Percentiles rank a stretch among this genome's conserved stretches.
Conservation (phyloP, 2,888 invertebrate genomes). For the Pherbina coryleti region DNA sequence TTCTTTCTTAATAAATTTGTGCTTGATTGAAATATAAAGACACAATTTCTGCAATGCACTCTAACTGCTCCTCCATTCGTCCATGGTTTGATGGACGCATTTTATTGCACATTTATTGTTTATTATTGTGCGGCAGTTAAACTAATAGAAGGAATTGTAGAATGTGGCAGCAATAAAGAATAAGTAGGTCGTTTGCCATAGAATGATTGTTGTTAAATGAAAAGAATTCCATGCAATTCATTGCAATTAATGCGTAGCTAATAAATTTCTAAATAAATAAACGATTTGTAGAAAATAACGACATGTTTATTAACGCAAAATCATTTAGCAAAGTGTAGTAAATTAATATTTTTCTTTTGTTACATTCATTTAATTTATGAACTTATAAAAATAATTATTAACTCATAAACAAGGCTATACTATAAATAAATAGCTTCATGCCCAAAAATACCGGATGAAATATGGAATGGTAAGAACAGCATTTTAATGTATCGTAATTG, state of each 20-base stretch:
- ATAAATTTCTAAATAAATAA: too few relatives aligned
- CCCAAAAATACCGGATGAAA: background rate
- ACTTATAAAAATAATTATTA: background rate
- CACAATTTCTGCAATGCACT: background rate
- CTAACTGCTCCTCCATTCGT: background rate
- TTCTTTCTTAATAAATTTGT: constrained; percentile 32
- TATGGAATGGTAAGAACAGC: background rate
- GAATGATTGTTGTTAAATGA: background rate
- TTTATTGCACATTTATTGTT: constrained; percentile 9
- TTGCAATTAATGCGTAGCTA: background rate
- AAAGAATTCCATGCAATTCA: background rate
- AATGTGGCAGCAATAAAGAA: constrained; percentile 31
- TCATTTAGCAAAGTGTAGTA: too few relatives aligned
- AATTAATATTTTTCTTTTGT: too few relatives aligned
- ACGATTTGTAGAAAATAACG: too few relatives aligned
- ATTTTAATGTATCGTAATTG: background rate
- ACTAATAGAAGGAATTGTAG: constrained; percentile 17
- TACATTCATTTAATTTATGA: too few relatives aligned
- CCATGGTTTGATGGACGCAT: background rate
- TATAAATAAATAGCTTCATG: background rate
- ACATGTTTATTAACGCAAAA: too few relatives aligned
- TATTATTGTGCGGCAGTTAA: constrained; percentile 16
- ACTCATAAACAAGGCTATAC: background rate
- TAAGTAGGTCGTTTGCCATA: constrained; percentile 31
- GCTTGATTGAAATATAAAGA: constrained; percentile 32